Evolutionary conservation across 2,888 invertebrate species (phyloP).

Genomic region (Aromia moschata): DNA sequence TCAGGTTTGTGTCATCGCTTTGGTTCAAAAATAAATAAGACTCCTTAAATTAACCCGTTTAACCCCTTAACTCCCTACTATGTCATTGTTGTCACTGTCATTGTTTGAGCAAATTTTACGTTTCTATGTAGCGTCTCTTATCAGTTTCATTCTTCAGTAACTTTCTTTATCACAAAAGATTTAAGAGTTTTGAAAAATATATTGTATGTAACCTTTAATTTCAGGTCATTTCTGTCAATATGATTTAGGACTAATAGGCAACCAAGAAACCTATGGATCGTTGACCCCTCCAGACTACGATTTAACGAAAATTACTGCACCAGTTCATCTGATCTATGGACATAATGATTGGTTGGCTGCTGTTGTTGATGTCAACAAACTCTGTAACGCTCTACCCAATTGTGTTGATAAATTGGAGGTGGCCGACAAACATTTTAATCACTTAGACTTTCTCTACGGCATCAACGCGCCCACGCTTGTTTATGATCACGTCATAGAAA

Average conservation of each 20-base stretch:
- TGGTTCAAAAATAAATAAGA: no score
- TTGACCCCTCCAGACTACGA: constrained; percentile 62
- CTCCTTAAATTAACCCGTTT: no score
- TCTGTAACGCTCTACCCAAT: constrained; percentile 54
- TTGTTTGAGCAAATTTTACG: no score
- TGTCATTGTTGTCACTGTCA: no score
- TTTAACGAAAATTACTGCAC: constrained; percentile 59
- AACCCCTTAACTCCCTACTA: no score
- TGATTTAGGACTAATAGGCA: constrained; percentile 64
- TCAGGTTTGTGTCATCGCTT: constrained; percentile 1
- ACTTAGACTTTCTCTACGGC: constrained; percentile 54
- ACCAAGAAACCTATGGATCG: constrained; percentile 52
- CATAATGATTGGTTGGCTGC: constrained; percentile 65
- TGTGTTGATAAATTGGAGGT: constrained; percentile 46
- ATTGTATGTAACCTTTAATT: no score
- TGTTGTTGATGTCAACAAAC: constrained; percentile 44
- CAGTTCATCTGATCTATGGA: constrained; percentile 63
- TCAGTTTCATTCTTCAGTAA: no score
- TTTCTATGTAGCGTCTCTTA: no score
- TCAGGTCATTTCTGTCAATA: constrained; percentile 63
- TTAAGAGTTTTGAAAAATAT: no score
- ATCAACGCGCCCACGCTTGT: constrained; percentile 50
- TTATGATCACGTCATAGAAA: constrained; percentile 49
- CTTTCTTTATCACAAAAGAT: no score
- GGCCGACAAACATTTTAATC: constrained; percentile 51